Evolutionary conservation across 2,797 vertebrate species (phyloP), one percentile per base, ranked within the genome.

Genomic region (Tamandua tetradactyla): DNA sequence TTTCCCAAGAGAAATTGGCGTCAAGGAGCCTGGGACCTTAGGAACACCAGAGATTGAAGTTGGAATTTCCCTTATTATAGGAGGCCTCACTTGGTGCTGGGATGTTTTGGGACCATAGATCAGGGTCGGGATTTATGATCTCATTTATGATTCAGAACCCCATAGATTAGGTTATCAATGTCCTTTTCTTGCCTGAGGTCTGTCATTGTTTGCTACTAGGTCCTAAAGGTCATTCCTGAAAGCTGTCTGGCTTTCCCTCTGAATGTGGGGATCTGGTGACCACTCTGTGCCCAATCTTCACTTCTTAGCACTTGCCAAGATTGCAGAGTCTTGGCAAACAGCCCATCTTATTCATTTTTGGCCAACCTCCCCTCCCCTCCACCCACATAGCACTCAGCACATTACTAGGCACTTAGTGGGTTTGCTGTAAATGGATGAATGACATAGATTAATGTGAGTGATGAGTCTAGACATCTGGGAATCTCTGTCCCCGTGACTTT

Each of bases 401-500:
- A 62, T 94, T 61, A 78, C 81, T 72, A 83, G 76, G 69, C 64
- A 42, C 35, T 87, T 85, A 18, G 7, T 76, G 25, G 37, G 14
- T 18, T 85, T 76, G 37, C 23, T 75, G n/a, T 59, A 71, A 79
- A 55, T 66, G 23, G 27, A 37, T 59, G 68, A 69, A 32, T 72
- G 37, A 57, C 47, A 25, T 37, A 74, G 18, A 40, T 52, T 69
- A 27, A 35, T 44, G 42, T 57, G 94, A 30, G 14, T 57, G 23
- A 68, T 91, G 42, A 85, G 49, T 80, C 61, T 23, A 35, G 18
- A 66, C 11, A 27, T 66, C 87, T 95, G 6, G 25, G 59, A 83
- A 44, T 79, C 7, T 49, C 75, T 13, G n/a, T 88, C 82, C 71
- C 82, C 94, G 15, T 76, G 66, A 81, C 89, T 66, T 74, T 89